Evolutionary conservation across 1,140 invertebrate species (phyloP), one percentile per base, ranked within the genome.

Genomic region (Diorhabda sublineata): DNA sequence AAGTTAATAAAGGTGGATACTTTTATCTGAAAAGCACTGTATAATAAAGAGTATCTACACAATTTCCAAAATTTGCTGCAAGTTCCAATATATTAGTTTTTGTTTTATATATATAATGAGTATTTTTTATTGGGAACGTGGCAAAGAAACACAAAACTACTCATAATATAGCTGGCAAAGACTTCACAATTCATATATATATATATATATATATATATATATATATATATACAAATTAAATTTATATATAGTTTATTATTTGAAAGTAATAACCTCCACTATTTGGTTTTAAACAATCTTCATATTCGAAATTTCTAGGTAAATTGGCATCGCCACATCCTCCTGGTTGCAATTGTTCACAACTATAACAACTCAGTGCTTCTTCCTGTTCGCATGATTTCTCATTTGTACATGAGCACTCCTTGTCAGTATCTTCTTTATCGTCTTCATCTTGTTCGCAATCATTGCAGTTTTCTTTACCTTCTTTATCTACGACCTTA

Each of bases 401-500:
- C 11, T 71, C 66, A 58, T 41, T 61, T n/a, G 75, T 72, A 68
- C 75, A 76, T 6, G 76, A 69, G 59, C 75, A 78, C 43, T 73
- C 71, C 61, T 71, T 71, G 4, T 71, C 68, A n/a, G 64, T 63
- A 67, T 74, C 74, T 42, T 76, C 70, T 58, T 78, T 74, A 42
- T 78, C 73, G 42, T 78, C 74, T 4, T 75, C 73, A 3, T 72
- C 71, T 44, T 72, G 68, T 8, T 75, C 75, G 44, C 74, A 75
- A 61, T 77, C 71, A 66, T 78, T 73, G 64, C 76, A 78, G 68
- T 76, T 77, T 42, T 76, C 74, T 58, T 77, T 75, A 4, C 70
- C 73, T 42, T 78, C 74, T 42, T 74, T 72, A 42, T 75, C 73
- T 26, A 67, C 45, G 2, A 63, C 64, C 65, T 72, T 78, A 9